phyloP scores from a whole-genome alignment of 2,797 vertebrate genomes.

The Bovichtus diacanthus region DNA sequence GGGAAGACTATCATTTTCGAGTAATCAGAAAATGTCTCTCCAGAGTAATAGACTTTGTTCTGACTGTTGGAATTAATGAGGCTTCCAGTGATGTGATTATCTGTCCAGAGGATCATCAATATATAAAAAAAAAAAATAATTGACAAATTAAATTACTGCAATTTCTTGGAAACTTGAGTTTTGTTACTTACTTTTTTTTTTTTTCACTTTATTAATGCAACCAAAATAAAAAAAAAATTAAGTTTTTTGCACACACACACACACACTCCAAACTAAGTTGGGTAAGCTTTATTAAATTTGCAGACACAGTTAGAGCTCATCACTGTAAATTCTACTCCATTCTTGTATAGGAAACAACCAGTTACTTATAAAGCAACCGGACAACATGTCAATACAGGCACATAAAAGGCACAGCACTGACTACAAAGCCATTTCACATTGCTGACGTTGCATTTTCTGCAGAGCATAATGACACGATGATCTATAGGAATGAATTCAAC shows the following conservation, averaged over 20 bases:
- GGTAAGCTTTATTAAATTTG: constrained; percentile 69
- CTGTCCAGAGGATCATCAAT: constrained; percentile 63
- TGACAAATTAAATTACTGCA: constrained; percentile 71
- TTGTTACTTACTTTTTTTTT: background rate
- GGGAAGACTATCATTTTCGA: constrained; percentile 74
- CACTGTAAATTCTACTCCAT: constrained; percentile 47
- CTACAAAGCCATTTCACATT: constrained; percentile 50
- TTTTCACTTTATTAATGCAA: too few relatives aligned
- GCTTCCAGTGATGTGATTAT: constrained; percentile 70
- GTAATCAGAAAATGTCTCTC: constrained; percentile 77
- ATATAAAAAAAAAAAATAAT: constrained; percentile 42
- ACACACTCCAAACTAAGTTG: constrained; percentile 38
- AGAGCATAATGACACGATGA: constrained; percentile 33
- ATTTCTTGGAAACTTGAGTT: constrained; percentile 51
- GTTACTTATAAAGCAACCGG: constrained; percentile 70
- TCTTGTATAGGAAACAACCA: constrained; percentile 35
- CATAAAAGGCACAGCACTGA: constrained; percentile 54
- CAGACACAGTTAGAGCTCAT: constrained; percentile 55
- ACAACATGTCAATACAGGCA: constrained; percentile 42
- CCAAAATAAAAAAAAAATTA: too few relatives aligned
- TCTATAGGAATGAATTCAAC: constrained; percentile 21
- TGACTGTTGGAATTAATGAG: constrained; percentile 72
- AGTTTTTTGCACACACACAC: constrained; percentile 14
- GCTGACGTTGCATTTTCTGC: constrained; percentile 26
- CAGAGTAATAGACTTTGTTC: constrained; percentile 72